These are phyloP conservation scores for Melanerpes formicivorus DNA, from an alignment of 2,113 vertebrate genomes.

Conservation along the genomic window DNA sequence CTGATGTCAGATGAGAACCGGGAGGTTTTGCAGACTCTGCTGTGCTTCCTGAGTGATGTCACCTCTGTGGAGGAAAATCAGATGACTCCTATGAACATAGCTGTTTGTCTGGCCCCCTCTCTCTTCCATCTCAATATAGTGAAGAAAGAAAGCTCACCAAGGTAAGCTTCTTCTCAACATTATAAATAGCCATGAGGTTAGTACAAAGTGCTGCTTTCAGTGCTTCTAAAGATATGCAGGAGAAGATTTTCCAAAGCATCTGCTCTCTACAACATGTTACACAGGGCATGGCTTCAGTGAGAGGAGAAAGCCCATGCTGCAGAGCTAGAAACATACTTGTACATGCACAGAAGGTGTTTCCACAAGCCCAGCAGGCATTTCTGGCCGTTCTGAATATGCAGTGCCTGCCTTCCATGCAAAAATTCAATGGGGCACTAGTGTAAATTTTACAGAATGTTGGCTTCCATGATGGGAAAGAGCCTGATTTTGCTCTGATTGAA, in stretches of 20 bases:
- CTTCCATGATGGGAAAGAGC: background rate
- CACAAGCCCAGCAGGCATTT: background rate
- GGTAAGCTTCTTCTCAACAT: slow-evolving; percentile 67
- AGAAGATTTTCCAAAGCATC: background rate
- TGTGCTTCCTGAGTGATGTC: slow-evolving; percentile 94
- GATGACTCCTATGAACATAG: slow-evolving; percentile 98
- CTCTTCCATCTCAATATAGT: slow-evolving; percentile 96
- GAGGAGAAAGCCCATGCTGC: background rate
- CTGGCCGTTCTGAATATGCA: background rate
- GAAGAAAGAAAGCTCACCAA: slow-evolving; percentile 94
- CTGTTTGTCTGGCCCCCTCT: slow-evolving; percentile 95
- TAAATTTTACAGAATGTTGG: background rate
- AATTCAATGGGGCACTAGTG: background rate
- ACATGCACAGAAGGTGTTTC: background rate
- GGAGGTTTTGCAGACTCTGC: slow-evolving; percentile 91
- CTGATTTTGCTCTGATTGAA: background rate
- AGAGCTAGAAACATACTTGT: background rate
- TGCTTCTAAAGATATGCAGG: background rate
- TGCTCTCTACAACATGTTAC: background rate
- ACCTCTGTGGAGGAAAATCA: slow-evolving; percentile 94
- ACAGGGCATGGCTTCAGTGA: background rate
- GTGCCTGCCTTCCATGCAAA: background rate
- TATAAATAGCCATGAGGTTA: background rate
- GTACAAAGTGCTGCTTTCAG: background rate
- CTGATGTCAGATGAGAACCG: slow-evolving; percentile 95